Percentiles rank a stretch among this genome's conserved stretches.
Evolutionary conservation across 2,888 invertebrate genomes (phyloP).

Genomic region (Cataglyphis rosenhaueri): DNA sequence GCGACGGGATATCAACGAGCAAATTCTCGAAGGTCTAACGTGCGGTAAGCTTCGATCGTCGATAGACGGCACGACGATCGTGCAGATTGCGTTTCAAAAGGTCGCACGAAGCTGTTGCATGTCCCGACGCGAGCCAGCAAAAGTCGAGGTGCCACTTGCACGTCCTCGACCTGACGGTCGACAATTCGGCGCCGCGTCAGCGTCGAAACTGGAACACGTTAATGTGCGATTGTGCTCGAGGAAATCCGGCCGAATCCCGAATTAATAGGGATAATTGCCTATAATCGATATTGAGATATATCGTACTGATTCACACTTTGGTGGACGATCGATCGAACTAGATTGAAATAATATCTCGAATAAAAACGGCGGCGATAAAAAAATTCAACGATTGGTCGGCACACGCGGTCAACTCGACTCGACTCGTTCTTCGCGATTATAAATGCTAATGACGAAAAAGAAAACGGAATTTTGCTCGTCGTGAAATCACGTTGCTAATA

Average conservation of each 20-base stretch:
- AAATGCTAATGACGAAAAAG: background rate
- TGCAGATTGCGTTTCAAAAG: slow-evolving; percentile 29
- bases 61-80: slow-evolving; percentile 7
- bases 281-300: slow-evolving; percentile 1
- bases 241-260: background rate
- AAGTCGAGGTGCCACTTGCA: background rate
- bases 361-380: background rate
- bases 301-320: background rate
- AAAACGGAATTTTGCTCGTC: background rate
- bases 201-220: slow-evolving; percentile 29
- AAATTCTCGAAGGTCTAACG: background rate
- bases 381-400: background rate
- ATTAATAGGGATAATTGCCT: slow-evolving; percentile 10
- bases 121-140: slow-evolving; percentile 8
- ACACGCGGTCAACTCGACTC: background rate
- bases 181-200: slow-evolving; percentile 9
- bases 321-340: background rate
- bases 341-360: background rate
- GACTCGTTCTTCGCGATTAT: background rate
- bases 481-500: background rate
- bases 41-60: slow-evolving; percentile 21
- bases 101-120: slow-evolving; percentile 41
- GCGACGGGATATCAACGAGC: slow-evolving; percentile 7
- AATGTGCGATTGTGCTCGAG: slow-evolving; percentile 7
- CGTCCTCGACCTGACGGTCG: slow-evolving; percentile 17